Conservation (phyloP, 2,797 vertebrate genomes). For the Melanotaenia boesemani region DNA sequence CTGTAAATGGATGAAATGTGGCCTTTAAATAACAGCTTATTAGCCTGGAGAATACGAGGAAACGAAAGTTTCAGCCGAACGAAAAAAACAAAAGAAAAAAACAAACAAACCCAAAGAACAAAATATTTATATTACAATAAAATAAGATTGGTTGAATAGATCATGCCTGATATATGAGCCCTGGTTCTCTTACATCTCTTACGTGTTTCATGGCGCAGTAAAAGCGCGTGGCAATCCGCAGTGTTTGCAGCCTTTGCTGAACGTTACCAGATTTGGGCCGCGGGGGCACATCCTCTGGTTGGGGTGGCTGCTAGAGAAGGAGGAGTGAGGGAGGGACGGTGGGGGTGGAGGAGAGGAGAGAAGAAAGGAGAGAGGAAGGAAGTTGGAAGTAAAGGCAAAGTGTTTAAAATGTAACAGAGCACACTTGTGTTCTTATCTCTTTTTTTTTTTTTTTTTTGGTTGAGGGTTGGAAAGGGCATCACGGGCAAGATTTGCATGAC, state of each 20-base stretch:
- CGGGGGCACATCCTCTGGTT: slow-evolving; percentile 80
- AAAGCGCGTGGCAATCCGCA: slow-evolving; percentile 86
- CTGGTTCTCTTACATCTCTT: slow-evolving; percentile 85
- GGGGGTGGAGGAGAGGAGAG: slow-evolving; percentile 76
- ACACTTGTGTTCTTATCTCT: slow-evolving; percentile 50
- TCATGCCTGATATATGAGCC: slow-evolving; percentile 84
- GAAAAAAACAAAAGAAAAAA: slow-evolving; percentile 22
- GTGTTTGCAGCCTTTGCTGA: slow-evolving; percentile 86
- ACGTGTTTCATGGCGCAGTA: slow-evolving; percentile 87
- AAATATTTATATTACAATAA: slow-evolving; percentile 23
- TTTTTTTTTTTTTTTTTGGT: slow-evolving; percentile 43
- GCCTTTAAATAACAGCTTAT: slow-evolving; percentile 47
- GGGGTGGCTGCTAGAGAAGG: slow-evolving; percentile 81
- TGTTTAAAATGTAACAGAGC: slow-evolving; percentile 77
- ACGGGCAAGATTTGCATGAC: slow-evolving; percentile 34
- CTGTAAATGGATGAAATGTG: slow-evolving; percentile 58
- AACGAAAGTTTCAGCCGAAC: slow-evolving; percentile 49
- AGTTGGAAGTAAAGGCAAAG: slow-evolving; percentile 85
- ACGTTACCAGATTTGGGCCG: slow-evolving; percentile 85
- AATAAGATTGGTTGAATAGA: slow-evolving; percentile 72
- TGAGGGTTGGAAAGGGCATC: slow-evolving; percentile 63
- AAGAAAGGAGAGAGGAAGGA: slow-evolving; percentile 79
- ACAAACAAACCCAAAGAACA: not conserved
- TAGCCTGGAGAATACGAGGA: slow-evolving; percentile 46
- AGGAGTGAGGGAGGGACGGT: slow-evolving; percentile 67